Conservation (phyloP, 2,113 vertebrate genomes). For the Ammodramus savannarum region DNA sequence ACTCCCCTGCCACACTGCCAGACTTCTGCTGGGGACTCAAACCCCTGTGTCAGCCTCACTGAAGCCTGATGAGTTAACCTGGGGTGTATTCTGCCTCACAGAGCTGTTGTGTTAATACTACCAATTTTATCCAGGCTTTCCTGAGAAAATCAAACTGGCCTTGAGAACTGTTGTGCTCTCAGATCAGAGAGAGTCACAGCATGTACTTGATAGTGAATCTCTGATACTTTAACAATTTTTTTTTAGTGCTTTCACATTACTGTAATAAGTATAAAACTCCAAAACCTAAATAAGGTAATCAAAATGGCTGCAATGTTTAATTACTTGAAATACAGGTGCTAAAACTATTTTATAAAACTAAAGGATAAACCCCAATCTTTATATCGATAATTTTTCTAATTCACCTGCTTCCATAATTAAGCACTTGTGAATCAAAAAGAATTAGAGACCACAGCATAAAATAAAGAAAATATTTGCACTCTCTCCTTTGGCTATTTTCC, state of each 20-base stretch:
- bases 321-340: background rate
- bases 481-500: background rate
- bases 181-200: background rate
- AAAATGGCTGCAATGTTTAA: background rate
- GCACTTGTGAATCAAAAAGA: background rate
- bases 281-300: background rate
- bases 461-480: background rate
- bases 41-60: background rate
- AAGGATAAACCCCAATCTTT: background rate
- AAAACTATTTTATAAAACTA: background rate
- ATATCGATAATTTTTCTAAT: background rate
- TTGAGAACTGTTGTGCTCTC: background rate
- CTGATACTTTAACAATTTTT: background rate
- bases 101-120: background rate
- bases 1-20: background rate
- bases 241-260: background rate
- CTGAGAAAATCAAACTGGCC: background rate
- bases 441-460: background rate
- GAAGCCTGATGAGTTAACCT: background rate
- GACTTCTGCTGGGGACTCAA: background rate
- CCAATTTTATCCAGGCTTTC: background rate
- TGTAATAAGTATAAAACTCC: background rate
- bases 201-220: background rate
- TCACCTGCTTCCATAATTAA: background rate
- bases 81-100: background rate